Base-by-base conservation (phyloP, 2,797 vertebrate species). In the Sciurus carolinensis region DNA sequence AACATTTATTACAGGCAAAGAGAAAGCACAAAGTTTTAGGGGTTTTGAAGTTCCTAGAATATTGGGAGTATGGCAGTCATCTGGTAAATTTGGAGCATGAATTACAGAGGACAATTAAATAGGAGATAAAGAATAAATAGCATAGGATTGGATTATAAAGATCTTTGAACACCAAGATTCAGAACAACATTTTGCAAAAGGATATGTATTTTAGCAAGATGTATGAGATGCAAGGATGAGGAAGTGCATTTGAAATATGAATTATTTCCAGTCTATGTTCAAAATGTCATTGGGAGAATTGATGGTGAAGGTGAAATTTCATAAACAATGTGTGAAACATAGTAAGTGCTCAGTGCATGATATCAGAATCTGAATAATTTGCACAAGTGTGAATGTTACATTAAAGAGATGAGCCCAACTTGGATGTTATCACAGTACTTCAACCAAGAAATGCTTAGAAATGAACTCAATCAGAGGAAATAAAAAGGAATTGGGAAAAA, bases 131-230 rank as follows among this genome's bases (percentile, higher is more conserved):
- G 5, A 24, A 54, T 75, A 81, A 52, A 24, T n/a, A 84, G 5
- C 4, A 67, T 39, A 77, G 33, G 13, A 36, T 36, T 75, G 85
- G 6, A n/a, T 62, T 24, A 17, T n/a, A 66, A 47, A 95, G 71
- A 20, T 80, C 44, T 26, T 75, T 87, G 13, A 92, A 83, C 79
- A 72, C 5, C 44, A 59, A 76, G n/a, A 52, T 89, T 76, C 67
- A 36, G 90, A 92, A 77, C 50, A 64, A 64, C 39, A 72, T 91
- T 87, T 88, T 88, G 7, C 39, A 95, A 92, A 91, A n/a, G 24
- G 4, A 42, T 87, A 26, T 93, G 11, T 84, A 3, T 62, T 91
- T 89, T 64, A 69, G 11, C 2, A 89, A 54, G 57, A 88, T 13
- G 0, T 76, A n/a, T 73, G 42, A 93, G 62, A 87, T 33, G 33